These are phyloP conservation scores for Lathamus discolor DNA, from an alignment of 2,113 vertebrate genomes.

Conservation along the genomic window DNA sequence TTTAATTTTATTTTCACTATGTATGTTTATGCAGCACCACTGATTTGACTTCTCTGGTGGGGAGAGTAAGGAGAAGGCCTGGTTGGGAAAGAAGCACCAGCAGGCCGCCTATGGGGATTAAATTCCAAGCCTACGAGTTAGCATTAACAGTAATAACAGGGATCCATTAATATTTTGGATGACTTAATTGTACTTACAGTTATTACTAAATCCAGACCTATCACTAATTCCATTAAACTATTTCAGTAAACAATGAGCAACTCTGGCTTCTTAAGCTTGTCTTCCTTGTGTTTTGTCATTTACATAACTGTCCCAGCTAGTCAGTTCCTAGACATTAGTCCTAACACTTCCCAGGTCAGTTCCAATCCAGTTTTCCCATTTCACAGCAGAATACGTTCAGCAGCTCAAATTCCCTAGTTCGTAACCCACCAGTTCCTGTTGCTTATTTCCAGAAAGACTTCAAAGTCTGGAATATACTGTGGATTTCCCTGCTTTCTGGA, in stretches of 20 bases:
- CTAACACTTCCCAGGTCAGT: not conserved
- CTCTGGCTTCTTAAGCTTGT: not conserved
- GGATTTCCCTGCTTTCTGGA: not conserved
- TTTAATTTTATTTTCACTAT: not conserved
- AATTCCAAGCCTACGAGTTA: fast-evolving
- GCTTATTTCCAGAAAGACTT: not conserved
- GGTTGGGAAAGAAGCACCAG: not conserved
- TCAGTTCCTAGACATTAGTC: not conserved
- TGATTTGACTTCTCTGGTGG: not conserved
- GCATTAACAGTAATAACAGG: not conserved
- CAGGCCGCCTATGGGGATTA: not conserved
- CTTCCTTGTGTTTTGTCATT: not conserved
- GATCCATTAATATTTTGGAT: not conserved
- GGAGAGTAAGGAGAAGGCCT: not conserved
- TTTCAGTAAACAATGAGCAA: not conserved
- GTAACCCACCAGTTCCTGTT: not conserved
- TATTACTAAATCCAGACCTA: not conserved
- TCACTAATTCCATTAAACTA: not conserved
- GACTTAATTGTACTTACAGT: not conserved
- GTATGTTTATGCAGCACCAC: not conserved
- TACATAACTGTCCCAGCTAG: not conserved
- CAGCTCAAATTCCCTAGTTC: not conserved
- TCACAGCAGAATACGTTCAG: not conserved
- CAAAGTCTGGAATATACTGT: not conserved
- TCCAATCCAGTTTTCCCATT: not conserved